Conservation (phyloP, 1,140 invertebrate species). For the Pantala flavescens region DNA sequence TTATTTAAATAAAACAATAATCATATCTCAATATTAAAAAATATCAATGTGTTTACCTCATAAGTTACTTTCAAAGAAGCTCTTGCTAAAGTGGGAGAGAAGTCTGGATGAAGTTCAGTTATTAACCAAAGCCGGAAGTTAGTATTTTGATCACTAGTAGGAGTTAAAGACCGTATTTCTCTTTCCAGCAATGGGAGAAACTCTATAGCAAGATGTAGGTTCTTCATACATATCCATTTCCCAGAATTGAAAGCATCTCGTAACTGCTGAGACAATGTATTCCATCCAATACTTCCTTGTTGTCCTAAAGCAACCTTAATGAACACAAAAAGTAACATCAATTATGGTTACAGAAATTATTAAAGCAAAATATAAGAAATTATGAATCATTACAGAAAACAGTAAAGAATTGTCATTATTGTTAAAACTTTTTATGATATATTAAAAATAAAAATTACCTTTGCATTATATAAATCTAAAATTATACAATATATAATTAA, state of each 20-base stretch:
- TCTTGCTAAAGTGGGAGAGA: conserved; percentile 52
- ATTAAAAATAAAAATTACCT: no score
- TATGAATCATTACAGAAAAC: no score
- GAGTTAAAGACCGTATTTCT: conserved; percentile 46
- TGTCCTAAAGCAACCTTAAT: conserved; percentile 60
- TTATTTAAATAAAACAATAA: no score
- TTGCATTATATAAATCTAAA: no score
- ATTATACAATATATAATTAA: no score
- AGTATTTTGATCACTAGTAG: conserved; percentile 43
- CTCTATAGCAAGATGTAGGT: conserved; percentile 72
- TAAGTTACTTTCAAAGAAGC: conserved; percentile 73
- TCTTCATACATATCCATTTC: conserved; percentile 73
- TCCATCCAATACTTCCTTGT: conserved; percentile 40
- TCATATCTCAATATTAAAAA: no score
- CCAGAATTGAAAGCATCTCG: conserved; percentile 40
- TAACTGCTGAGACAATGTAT: conserved; percentile 24
- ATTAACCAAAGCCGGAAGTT: conserved; percentile 68
- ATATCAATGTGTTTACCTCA: no score
- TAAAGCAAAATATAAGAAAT: no score
- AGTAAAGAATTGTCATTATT: no score
- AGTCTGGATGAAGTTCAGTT: conserved; percentile 54
- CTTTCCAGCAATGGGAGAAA: conserved; percentile 68
- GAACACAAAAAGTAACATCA: conserved; percentile 23
- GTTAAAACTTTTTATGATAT: no score
- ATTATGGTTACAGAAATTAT: background rate